Evolutionary conservation across 2,797 vertebrate species (phyloP).

Genomic region (Sebastes steindachneri): DNA sequence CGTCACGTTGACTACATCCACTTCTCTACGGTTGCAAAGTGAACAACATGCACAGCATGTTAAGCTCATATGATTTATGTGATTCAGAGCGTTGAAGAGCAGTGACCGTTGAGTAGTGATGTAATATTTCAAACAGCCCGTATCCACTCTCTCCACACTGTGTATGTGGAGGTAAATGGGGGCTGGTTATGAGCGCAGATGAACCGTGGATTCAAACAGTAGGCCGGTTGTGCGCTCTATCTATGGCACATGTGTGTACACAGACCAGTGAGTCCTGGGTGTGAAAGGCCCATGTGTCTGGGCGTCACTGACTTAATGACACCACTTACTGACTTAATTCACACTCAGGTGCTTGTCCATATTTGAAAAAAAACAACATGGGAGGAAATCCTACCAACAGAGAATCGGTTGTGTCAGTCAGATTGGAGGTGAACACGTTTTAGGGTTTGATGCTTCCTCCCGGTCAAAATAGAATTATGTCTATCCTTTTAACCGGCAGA

Average conservation of each 20-base stretch:
- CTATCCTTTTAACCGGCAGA: conserved; percentile 47
- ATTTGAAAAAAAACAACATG: conserved; percentile 75
- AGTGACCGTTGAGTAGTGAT: conserved; percentile 54
- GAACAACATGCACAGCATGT: not conserved
- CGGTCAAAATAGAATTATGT: conserved; percentile 52
- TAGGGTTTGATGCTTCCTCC: conserved; percentile 56
- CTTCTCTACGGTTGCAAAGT: not conserved
- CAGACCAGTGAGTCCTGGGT: conserved; percentile 41
- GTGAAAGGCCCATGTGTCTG: conserved; percentile 82
- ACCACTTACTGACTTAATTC: conserved; percentile 81
- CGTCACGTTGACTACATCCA: not conserved
- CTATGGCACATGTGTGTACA: conserved; percentile 78
- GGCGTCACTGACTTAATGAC: conserved; percentile 78
- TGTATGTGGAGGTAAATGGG: conserved; percentile 28
- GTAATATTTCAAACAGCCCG: conserved; percentile 56
- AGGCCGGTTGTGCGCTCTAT: conserved; percentile 72
- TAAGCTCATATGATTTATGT: not conserved
- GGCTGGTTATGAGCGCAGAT: conserved; percentile 39
- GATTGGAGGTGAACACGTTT: conserved; percentile 42
- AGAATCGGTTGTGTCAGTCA: conserved; percentile 73
- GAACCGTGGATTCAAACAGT: conserved; percentile 69
- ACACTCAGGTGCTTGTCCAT: conserved; percentile 75
- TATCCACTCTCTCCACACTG: conserved; percentile 14
- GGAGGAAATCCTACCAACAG: conserved; percentile 75
- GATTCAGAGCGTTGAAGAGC: not conserved